Base-by-base conservation (phyloP, 2,797 vertebrate species). In the Sebastes goodei region DNA sequence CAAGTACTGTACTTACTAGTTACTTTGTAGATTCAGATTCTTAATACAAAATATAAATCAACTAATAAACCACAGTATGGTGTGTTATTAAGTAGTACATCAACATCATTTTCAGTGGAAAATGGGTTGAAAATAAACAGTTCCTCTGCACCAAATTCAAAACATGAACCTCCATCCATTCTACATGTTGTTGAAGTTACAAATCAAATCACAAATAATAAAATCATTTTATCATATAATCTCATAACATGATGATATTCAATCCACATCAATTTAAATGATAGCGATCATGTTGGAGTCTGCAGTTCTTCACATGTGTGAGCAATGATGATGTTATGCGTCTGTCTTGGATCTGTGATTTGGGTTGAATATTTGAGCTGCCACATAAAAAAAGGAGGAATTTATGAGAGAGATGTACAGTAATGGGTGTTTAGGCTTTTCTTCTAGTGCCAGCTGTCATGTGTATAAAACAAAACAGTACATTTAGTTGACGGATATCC, bases 291-390 rank as follows among this genome's bases (percentile, higher is more conserved):
- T 10, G 74, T 27, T 38, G 5, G 32, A 53, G 49, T 74, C 78
- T 87, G 84, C 71, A 70, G 32, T 85, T 86, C 25, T 30, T 76
- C 86, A 83, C 71, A 81, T 71, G 5, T 89, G 81, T 62, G 63
- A 84, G 74, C 64, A 72, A 80, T 80, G 79, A 68, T 11, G 29
- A 78, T 73, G 65, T 7, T 12, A 14, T 25, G 46, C 23, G 71
- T 64, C 69, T 74, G 72, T 73, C 15, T 75, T 76, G 21, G 46
- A 57, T 84, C 77, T 78, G 76, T 81, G 27, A 76, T 89, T 86
- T 7, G 0, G 6, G 38, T 52, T 76, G 17, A 84, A 77, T 71
- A 76, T 81, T 80, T 66, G 12, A 76, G 20, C 68, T 53, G 55
- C 52, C 76, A 69, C 64, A 80, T 56, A 33, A 64, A 42, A 42